Percentiles rank a stretch among this genome's conserved stretches.
Conservation (phyloP, 2,797 vertebrate genomes). For the Bucorvus abyssinicus region DNA sequence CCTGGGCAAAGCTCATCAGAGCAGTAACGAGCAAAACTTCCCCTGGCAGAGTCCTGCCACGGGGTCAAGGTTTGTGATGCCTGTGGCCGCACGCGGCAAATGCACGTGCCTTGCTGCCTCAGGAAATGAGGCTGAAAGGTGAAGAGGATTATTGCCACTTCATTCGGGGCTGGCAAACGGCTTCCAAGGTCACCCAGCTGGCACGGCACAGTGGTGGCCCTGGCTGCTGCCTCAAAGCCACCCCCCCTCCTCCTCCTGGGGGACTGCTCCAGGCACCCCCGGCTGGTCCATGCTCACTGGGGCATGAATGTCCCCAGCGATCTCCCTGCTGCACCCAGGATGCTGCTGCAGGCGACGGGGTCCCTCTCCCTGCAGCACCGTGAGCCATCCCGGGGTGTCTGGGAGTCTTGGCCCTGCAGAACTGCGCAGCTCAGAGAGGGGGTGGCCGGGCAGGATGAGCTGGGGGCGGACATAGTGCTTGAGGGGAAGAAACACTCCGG, state of each 20-base stretch:
- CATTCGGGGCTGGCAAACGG: background rate
- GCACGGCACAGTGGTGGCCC: fast-evolving
- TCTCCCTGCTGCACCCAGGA: fast-evolving
- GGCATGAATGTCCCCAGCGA: background rate
- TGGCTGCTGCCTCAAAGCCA: background rate
- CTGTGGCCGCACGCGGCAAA: background rate
- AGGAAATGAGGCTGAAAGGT: slow-evolving; percentile 34
- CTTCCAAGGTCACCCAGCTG: background rate
- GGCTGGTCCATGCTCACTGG: background rate
- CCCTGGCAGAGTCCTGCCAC: background rate
- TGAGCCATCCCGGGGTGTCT: background rate
- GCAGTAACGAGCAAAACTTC: background rate
- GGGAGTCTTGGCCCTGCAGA: background rate
- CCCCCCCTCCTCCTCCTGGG: background rate
- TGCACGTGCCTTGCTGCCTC: background rate
- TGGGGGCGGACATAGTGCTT: fast-evolving
- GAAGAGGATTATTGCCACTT: slow-evolving; percentile 40
- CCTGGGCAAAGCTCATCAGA: background rate
- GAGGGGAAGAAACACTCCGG: background rate
- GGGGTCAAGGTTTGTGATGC: background rate
- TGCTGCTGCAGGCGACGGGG: background rate
- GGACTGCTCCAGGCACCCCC: background rate
- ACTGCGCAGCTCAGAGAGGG: background rate
- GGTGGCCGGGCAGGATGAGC: fast-evolving
- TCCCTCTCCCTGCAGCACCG: fast-evolving